Evolutionary conservation across 1,140 invertebrate genomes (phyloP).

Genomic region (Leptopilina boulardi): DNA sequence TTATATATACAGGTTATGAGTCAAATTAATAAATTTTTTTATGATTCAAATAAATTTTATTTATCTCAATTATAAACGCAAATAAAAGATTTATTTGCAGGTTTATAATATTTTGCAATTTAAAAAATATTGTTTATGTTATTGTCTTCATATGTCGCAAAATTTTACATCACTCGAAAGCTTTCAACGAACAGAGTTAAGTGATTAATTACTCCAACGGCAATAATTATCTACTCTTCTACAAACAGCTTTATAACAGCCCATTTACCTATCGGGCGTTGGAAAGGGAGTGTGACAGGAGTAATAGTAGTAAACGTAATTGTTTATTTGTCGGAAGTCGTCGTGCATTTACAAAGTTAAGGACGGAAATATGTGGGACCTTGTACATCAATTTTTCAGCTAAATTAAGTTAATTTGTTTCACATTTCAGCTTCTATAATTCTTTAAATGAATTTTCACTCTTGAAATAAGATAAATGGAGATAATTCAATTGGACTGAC

Average conservation of each 20-base stretch:
- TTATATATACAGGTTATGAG: no score
- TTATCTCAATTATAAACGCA: no score
- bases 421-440: neutral
- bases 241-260: neutral
- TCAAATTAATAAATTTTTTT: no score
- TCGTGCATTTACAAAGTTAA: constrained; percentile 1
- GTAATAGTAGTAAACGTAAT: neutral
- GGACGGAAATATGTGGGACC: constrained; percentile 11
- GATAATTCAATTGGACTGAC: no score
- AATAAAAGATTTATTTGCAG: no score
- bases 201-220: neutral
- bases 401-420: constrained; percentile 9
- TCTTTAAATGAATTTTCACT: neutral
- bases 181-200: neutral
- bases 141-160: no score
- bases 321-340: constrained; percentile 13
- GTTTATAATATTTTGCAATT: no score
- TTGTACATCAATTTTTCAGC: constrained; percentile 8
- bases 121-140: no score
- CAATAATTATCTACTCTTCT: neutral
- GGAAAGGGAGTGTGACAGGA: neutral
- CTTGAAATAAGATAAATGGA: no score
- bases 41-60: no score
- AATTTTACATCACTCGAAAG: no score
- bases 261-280: constrained; percentile 12